phyloP scores from a whole-genome alignment of 2,113 vertebrate species.

The Burhinus bistriatus region DNA sequence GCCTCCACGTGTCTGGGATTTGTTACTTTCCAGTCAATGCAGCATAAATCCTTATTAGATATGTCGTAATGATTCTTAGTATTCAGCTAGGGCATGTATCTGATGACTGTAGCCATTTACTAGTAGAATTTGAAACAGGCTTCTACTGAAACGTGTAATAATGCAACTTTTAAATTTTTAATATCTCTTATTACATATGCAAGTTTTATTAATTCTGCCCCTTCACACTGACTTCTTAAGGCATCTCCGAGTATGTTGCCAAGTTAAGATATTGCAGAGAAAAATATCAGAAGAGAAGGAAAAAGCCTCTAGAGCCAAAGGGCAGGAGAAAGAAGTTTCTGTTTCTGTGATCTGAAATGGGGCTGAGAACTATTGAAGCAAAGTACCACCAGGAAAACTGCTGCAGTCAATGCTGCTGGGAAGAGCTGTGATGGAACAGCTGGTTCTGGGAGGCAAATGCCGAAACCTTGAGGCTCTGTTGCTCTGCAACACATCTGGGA shows the following conservation, averaged over 20 bases:
- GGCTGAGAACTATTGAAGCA: not conserved
- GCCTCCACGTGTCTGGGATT: not conserved
- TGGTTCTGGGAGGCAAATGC: not conserved
- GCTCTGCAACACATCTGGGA: not conserved
- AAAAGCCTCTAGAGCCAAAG: not conserved
- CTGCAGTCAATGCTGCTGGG: not conserved
- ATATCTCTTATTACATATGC: not conserved
- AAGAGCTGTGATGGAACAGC: not conserved
- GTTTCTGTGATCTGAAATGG: not conserved
- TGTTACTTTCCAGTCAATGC: not conserved
- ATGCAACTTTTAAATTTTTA: not conserved
- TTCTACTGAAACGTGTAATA: not conserved
- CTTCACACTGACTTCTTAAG: not conserved
- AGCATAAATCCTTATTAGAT: not conserved
- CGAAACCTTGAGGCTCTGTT: not conserved
- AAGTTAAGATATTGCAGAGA: not conserved
- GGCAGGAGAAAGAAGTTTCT: not conserved
- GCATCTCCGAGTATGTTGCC: not conserved
- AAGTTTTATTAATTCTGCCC: slow-evolving; percentile 7
- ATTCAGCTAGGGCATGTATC: not conserved
- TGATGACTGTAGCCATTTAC: not conserved
- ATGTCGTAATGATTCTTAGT: not conserved
- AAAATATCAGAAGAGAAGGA: not conserved
- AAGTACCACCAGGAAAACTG: not conserved
- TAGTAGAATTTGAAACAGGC: not conserved